phyloP scores from a whole-genome alignment of 2,797 vertebrate species.

The Micropoecilia bifurca region DNA sequence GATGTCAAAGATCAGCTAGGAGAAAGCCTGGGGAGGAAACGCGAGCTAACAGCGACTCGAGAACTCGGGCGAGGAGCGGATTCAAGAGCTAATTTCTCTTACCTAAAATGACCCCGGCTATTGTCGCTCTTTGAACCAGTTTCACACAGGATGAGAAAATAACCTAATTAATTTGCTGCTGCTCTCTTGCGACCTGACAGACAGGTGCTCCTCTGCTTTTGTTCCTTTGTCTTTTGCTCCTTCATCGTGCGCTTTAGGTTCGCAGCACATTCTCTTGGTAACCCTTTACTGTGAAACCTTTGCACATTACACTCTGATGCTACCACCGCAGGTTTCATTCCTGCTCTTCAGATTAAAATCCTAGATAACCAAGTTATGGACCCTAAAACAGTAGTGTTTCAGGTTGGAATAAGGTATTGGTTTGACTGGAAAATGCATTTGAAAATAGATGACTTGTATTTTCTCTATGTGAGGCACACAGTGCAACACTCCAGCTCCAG shows the following conservation, averaged over 20 bases:
- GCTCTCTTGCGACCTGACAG: not conserved
- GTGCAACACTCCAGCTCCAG: not conserved
- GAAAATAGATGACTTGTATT: not conserved
- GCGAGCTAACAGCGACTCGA: not conserved
- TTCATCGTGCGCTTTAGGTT: not conserved
- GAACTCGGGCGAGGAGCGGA: not conserved
- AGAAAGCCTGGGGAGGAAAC: not conserved
- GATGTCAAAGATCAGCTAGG: not conserved
- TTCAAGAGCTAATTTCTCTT: not conserved
- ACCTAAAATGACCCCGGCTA: not conserved
- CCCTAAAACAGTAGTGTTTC: not conserved
- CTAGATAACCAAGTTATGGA: not conserved
- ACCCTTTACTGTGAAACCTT: not conserved
- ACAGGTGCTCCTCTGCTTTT: not conserved
- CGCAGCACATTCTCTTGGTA: not conserved
- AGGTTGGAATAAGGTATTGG: not conserved
- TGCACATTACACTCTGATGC: not conserved
- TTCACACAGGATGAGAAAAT: not conserved
- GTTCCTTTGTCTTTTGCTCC: not conserved
- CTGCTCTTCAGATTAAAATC: not conserved
- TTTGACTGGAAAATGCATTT: not conserved
- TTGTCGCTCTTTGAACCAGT: not conserved
- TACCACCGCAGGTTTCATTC: not conserved
- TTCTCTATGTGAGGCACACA: not conserved
- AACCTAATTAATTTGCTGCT: not conserved